Base-by-base conservation (phyloP, 2,113 vertebrate species). In the Pituophis catenifer region DNA sequence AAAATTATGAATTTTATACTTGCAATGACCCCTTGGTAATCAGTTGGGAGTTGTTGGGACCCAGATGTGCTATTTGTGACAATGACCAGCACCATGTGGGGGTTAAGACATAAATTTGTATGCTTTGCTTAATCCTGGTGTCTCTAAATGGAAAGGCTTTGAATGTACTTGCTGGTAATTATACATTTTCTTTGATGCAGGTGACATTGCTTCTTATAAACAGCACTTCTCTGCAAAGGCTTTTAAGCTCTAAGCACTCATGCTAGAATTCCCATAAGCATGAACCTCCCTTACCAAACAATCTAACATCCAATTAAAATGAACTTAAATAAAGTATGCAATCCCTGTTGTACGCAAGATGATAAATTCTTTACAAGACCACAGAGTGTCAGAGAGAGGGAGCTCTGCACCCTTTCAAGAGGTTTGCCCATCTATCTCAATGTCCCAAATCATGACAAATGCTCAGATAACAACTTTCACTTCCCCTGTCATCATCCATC, bases 381-480 rank as follows among this genome's bases (percentile, higher is more conserved):
- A 88, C 59, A 0, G 0, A 93, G 50, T 87, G 91, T 92, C 21
- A 85, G 93, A 88, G 91, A 89, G 94, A 95, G 93, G 94, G 95
- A 95, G 89, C 94, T 97, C 33, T 88, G 91, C 75, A 94, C 91
- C 94, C 90, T 90, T 96, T 93, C 48, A 93, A 65, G 94, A 93
- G 94, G 92, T 89, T 93, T 90, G 59, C 65, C 90, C 93, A 94
- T 96, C 93, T 86, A 96, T 97, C 96, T 97, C 94, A 94, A 95
- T 96, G 95, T 94, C 95, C 95, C 91, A 93, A 91, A 96, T 94
- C 91, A 81, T 97, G 97, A 97, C 94, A 96, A 97, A 97, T 94
- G 95, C 96, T 95, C 92, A 95, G 96, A 95, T 96, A 97, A 97
- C 94, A 96, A 96, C 95, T 96, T 96, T 95, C 95, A 95, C 95